A percentile compares a stretch with the other conserved stretches of the same genome.
Evolutionary conservation across 2,113 vertebrate genomes (phyloP).

Genomic region (Malurus alboscapulatus): DNA sequence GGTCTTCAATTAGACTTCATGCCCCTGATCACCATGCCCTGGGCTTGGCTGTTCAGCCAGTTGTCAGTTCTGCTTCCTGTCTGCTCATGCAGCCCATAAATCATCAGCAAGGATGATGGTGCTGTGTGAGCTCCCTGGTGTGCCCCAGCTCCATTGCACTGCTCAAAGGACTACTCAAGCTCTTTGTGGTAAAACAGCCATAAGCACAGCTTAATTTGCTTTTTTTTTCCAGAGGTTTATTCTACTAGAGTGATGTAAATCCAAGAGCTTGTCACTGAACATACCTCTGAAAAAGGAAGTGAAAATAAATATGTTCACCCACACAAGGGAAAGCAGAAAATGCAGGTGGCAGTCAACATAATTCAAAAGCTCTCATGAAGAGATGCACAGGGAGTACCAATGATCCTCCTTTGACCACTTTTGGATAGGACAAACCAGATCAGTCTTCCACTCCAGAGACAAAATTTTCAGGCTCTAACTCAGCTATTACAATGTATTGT

Average conservation of each 20-base stretch:
- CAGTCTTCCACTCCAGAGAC: neutral
- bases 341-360: neutral
- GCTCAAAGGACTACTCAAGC: neutral
- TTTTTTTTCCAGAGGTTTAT: neutral
- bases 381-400: neutral
- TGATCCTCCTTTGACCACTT: neutral
- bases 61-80: neutral
- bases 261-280: neutral
- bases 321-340: neutral
- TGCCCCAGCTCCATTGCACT: neutral
- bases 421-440: neutral
- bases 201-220: neutral
- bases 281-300: neutral
- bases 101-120: neutral
- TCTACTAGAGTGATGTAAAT: neutral
- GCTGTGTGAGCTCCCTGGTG: neutral
- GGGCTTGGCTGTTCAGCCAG: neutral
- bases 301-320: neutral
- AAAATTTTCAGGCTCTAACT: neutral
- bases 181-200: neutral
- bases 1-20: neutral
- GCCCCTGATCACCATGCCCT: neutral
- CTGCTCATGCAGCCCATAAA: neutral
- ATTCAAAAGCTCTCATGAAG: neutral
- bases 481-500: neutral